These are phyloP conservation scores for Buceros bicornis DNA, from an alignment of 2,797 vertebrate species.

Conservation along the genomic window DNA sequence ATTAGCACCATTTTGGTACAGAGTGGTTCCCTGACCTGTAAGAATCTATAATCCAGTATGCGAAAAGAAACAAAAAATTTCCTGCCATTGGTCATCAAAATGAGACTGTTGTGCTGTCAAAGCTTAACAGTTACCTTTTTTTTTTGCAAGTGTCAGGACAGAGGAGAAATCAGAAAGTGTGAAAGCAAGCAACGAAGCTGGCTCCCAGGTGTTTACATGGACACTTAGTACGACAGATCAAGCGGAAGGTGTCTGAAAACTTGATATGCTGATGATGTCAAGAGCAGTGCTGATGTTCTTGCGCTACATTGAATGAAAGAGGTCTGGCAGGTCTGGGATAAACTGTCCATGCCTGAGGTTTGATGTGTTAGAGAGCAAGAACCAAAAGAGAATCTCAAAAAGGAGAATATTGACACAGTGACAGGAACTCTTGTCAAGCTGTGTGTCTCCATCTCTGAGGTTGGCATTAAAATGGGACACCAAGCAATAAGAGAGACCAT, in stretches of 20 bases:
- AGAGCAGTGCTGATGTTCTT: not conserved
- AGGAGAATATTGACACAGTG: not conserved
- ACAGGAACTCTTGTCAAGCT: not conserved
- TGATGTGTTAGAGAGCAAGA: not conserved
- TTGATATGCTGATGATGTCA: not conserved
- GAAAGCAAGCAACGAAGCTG: not conserved
- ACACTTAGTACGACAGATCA: not conserved
- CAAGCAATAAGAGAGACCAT: not conserved
- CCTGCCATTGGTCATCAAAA: not conserved
- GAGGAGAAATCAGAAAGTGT: not conserved
- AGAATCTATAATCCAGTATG: not conserved
- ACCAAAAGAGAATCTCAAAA: not conserved
- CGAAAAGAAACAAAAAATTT: not conserved
- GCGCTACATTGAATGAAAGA: not conserved
- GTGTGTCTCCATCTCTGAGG: not conserved
- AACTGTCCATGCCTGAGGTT: not conserved
- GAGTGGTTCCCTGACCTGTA: not conserved
- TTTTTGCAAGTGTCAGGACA: not conserved
- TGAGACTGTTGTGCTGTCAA: not conserved
- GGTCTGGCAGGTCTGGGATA: not conserved
- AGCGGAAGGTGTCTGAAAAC: not conserved
- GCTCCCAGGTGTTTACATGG: not conserved
- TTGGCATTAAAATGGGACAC: not conserved
- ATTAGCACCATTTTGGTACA: not conserved
- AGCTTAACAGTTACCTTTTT: not conserved